phyloP scores from a whole-genome alignment of 1,140 invertebrate species.

The Listronotus oregonensis region DNA sequence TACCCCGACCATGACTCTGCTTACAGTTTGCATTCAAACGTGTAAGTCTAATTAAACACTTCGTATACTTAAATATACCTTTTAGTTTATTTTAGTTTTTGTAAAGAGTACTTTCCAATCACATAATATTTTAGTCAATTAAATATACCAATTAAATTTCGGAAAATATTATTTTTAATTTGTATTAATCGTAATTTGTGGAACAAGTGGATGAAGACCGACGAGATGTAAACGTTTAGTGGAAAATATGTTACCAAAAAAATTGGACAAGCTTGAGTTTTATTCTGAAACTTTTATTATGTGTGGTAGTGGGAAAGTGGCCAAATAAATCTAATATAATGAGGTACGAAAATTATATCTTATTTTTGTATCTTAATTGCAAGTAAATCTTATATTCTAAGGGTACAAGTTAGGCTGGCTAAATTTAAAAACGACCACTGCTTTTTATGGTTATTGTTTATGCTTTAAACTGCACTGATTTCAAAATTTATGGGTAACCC shows the following conservation, averaged over 20 bases:
- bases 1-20: conserved; percentile 6
- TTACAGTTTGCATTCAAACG: conserved; percentile 10
- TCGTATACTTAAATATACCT: conserved; percentile 16
- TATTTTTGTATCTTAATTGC: neutral
- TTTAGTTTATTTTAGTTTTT: conserved; percentile 29
- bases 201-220: neutral
- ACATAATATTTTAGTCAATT: conserved; percentile 1
- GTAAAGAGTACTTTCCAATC: conserved; percentile 4
- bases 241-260: neutral
- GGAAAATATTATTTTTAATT: too few relatives aligned
- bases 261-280: conserved; percentile 7
- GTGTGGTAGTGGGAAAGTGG: conserved; percentile 1
- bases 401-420: too few relatives aligned
- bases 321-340: conserved; percentile 2
- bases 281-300: conserved; percentile 15
- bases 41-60: conserved; percentile 17
- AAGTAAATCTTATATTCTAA: too few relatives aligned
- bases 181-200: conserved; percentile 7
- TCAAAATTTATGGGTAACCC: too few relatives aligned
- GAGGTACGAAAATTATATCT: conserved; percentile 1
- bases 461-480: too few relatives aligned
- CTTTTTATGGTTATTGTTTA: too few relatives aligned
- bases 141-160: too few relatives aligned
- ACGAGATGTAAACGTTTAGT: too few relatives aligned
- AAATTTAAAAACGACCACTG: too few relatives aligned